Evolutionary conservation across 2,113 vertebrate genomes (phyloP).

Genomic region (Seriola aureovittata): DNA sequence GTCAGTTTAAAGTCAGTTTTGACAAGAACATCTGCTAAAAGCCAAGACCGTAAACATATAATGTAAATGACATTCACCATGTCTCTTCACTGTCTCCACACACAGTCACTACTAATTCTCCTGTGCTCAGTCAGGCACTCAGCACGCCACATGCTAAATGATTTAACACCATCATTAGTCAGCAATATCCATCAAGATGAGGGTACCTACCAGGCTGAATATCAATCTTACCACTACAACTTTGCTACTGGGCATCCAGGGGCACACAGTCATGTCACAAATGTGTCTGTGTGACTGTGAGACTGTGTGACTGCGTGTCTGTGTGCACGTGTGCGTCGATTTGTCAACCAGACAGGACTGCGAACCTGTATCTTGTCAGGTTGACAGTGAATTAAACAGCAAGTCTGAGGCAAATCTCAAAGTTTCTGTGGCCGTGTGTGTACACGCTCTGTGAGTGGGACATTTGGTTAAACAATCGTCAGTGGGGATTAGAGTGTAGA

Average conservation of each 20-base stretch:
- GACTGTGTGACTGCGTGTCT: not conserved
- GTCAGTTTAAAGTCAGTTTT: not conserved
- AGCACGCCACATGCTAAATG: not conserved
- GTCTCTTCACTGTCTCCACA: constrained; percentile 4
- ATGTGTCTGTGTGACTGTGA: not conserved
- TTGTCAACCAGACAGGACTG: constrained; percentile 36
- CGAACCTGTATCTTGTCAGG: constrained; percentile 70
- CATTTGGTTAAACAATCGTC: constrained; percentile 59
- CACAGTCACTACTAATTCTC: not conserved
- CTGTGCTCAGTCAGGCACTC: not conserved
- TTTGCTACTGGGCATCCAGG: not conserved
- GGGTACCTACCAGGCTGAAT: not conserved
- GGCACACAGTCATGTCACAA: not conserved
- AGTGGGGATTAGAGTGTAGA: constrained; percentile 37
- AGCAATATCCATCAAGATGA: constrained; percentile 3
- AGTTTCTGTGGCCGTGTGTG: constrained; percentile 20
- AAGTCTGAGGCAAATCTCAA: constrained; percentile 36
- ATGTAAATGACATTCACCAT: not conserved
- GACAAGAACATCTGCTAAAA: constrained; percentile 12
- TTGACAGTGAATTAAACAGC: constrained; percentile 76
- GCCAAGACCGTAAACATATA: constrained; percentile 1
- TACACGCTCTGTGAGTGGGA: constrained; percentile 31
- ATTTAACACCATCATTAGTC: not conserved
- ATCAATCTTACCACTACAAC: not conserved
- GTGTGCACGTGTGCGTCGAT: not conserved